phyloP scores from a whole-genome alignment of 2,113 vertebrate genomes.

The Elanus axillaris region DNA sequence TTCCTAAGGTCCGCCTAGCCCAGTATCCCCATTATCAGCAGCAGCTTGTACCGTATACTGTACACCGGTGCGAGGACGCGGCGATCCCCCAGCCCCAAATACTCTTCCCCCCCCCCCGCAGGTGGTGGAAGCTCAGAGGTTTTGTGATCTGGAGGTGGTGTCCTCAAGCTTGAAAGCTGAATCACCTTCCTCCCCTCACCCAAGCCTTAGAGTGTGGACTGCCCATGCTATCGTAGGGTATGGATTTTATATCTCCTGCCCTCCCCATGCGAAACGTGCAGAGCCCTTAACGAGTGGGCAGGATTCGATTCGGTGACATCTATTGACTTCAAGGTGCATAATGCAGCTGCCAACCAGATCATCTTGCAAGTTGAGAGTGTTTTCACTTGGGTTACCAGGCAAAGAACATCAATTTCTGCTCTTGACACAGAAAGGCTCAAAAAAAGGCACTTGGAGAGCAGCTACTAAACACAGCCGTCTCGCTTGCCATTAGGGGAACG shows the following conservation, averaged over 20 bases:
- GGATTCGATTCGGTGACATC: not conserved
- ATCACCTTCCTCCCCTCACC: not conserved
- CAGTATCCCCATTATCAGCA: fast-evolving
- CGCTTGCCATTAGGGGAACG: fast-evolving
- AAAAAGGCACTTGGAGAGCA: not conserved
- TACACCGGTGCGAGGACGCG: not conserved
- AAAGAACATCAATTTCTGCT: not conserved
- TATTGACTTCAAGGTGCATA: not conserved
- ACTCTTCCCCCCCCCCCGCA: not conserved
- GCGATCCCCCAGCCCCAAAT: fast-evolving
- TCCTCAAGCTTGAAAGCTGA: not conserved
- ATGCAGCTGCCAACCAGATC: not conserved
- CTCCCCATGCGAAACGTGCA: not conserved
- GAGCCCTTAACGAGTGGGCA: not conserved
- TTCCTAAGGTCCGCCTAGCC: not conserved
- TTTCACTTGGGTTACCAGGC: not conserved
- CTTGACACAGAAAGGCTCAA: not conserved
- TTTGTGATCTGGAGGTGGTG: not conserved
- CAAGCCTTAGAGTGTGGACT: not conserved
- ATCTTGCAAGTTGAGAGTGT: not conserved
- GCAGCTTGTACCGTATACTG: fast-evolving
- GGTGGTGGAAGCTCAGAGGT: too few species aligned
- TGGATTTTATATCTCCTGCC: not conserved
- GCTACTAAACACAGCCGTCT: not conserved
- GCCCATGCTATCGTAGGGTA: not conserved